Evolutionary conservation across 2,888 invertebrate genomes (phyloP), one percentile per base, ranked within the genome.

Genomic region (Cephalotes varians): DNA sequence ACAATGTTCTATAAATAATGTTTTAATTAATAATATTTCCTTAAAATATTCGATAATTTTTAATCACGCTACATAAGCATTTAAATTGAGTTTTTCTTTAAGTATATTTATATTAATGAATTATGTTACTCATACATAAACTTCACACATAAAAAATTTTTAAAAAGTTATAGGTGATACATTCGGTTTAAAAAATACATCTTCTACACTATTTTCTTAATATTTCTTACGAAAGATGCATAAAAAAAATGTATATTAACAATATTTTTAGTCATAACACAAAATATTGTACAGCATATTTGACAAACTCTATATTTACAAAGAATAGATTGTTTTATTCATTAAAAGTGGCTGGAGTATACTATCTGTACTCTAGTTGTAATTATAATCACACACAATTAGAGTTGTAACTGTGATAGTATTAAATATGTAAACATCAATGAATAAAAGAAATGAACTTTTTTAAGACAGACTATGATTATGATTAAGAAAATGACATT

Each of bases 341-440:
- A 56, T 72, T 77, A n/a, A 58, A 85, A 86, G 77, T 84, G 82
- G 54, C 74, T 88, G 83, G 37, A 84, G 62, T 85, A 87, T 73
- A n/a, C 18, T 72, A 86, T 84, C 12, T 2, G 2, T 65, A 18
- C 25, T 73, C 9, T 25, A 37, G 84, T 89, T 91, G 86, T 91
- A 90, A 49, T 12, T 49, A 34, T 49, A 69, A 69, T 3, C 25
- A 64, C 44, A 64, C 25, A 44, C 40, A 64, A 64, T 64, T 64
- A 64, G 64, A 64, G 3, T 40, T 44, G 25, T 89, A 72, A 72
- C 90, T 90, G 85, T 91, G 90, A 86, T 87, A 80, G 87, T 89
- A 90, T 87, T 86, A 84, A 92, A 87, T 92, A 91, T 91, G 90
- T 85, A 87, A 90, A 90, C 85, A 85, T 87, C 85, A 85, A 88